phyloP scores from a whole-genome alignment of 2,797 vertebrate species.

The Podarcis lilfordi region DNA sequence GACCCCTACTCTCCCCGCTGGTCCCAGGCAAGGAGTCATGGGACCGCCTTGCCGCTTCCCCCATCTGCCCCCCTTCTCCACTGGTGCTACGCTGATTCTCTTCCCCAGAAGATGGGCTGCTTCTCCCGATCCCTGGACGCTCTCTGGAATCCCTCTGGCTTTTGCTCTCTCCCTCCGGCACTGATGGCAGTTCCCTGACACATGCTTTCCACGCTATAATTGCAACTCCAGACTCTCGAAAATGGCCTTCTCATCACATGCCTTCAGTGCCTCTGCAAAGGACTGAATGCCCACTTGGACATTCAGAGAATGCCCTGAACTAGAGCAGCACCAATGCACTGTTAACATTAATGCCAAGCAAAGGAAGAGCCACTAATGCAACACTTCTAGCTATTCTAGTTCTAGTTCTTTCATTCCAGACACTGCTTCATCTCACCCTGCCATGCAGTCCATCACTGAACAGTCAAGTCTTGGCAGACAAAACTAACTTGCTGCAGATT shows the following conservation, averaged over 20 bases:
- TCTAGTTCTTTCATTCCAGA: not conserved
- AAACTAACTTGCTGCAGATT: not conserved
- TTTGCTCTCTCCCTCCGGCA: no score
- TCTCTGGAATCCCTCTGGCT: no score
- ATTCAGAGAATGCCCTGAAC: not conserved
- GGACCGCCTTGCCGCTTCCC: no score
- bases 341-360: not conserved
- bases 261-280: not conserved
- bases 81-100: no score
- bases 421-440: not conserved
- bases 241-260: not conserved
- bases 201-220: not conserved
- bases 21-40: no score
- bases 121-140: no score
- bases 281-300: not conserved
- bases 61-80: no score
- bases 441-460: not conserved
- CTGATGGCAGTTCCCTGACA: no score
- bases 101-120: no score
- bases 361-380: not conserved
- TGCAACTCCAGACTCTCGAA: not conserved
- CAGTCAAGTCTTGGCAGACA: not conserved
- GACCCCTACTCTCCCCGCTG: no score
- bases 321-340: not conserved
- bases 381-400: not conserved